Conservation (phyloP, 2,113 vertebrate genomes). For the Caranx ignobilis region DNA sequence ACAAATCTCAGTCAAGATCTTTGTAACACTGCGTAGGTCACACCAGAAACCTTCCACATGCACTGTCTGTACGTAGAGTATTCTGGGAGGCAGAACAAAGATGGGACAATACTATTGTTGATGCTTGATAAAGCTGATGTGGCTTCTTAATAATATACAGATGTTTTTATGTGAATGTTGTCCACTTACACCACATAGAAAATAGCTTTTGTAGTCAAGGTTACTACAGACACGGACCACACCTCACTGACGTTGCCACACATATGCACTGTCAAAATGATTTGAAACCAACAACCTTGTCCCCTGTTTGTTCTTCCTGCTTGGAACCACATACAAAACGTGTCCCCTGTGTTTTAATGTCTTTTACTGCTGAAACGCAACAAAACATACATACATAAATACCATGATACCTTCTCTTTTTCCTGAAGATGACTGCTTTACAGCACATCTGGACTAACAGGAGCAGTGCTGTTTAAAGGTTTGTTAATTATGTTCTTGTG, state of each 20-base stretch:
- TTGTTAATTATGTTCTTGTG: background rate
- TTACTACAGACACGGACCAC: background rate
- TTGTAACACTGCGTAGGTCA: conserved; percentile 1
- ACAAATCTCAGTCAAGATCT: conserved; percentile 12
- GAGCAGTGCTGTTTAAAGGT: background rate
- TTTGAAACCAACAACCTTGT: background rate
- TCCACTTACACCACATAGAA: background rate
- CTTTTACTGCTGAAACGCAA: conserved; percentile 47
- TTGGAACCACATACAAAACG: background rate
- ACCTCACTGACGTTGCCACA: background rate
- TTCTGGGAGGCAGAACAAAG: background rate
- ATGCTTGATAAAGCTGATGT: background rate
- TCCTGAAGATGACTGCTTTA: conserved; percentile 2
- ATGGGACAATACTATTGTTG: background rate
- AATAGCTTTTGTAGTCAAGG: background rate
- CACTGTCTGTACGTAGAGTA: conserved; percentile 39
- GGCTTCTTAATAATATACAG: background rate
- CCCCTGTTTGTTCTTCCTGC: conserved; percentile 4
- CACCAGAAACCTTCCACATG: conserved; percentile 22
- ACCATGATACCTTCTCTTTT: background rate
- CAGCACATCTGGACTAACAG: background rate
- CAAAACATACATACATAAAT: conserved; percentile 11
- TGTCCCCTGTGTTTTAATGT: conserved; percentile 1
- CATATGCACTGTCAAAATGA: background rate
- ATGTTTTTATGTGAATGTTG: background rate